phyloP scores from a whole-genome alignment of 2,797 vertebrate genomes.

The Centropyge bicolor region DNA sequence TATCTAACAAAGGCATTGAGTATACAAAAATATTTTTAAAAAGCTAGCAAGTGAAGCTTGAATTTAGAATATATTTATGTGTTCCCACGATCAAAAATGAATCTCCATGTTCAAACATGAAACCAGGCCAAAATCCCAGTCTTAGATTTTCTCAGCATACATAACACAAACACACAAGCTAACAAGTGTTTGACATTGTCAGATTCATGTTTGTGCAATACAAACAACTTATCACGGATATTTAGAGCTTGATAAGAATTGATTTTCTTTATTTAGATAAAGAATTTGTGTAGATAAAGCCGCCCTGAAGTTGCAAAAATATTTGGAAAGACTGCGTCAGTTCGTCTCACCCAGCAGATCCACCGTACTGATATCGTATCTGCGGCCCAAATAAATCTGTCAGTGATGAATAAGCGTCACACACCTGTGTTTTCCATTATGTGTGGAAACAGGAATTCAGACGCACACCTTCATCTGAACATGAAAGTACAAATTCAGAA shows the following conservation, averaged over 20 bases:
- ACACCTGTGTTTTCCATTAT: conserved; percentile 61
- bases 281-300: conserved; percentile 1
- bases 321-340: background rate
- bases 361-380: conserved; percentile 17
- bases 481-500: conserved; percentile 17
- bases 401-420: conserved; percentile 7
- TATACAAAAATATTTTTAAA: too few relatives aligned
- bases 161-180: background rate
- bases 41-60: background rate
- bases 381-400: conserved; percentile 46
- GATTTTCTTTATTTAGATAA: background rate
- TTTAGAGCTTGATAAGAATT: background rate
- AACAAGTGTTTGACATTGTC: background rate
- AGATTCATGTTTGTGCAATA: background rate
- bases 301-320: conserved; percentile 14
- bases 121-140: background rate
- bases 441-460: conserved; percentile 53
- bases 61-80: background rate
- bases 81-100: background rate
- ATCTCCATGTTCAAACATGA: background rate
- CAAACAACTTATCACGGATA: background rate
- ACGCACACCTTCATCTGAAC: conserved; percentile 31
- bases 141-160: background rate
- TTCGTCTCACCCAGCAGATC: conserved; percentile 2
- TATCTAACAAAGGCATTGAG: background rate